phyloP scores from a whole-genome alignment of 2,113 vertebrate genomes.

The Lipophrys pholis region DNA sequence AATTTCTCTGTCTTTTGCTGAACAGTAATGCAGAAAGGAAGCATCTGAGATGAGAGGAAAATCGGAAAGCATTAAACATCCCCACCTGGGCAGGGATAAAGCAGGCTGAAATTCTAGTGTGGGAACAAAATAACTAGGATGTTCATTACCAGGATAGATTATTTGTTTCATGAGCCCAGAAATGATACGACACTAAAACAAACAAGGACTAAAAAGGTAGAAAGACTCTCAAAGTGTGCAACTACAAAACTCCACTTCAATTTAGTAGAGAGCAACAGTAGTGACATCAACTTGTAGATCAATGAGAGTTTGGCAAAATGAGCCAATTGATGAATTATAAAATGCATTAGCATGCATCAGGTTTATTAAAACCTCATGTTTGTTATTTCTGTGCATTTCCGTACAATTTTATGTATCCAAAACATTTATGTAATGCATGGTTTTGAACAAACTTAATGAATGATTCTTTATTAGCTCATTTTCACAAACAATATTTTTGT shows the following conservation, averaged over 20 bases:
- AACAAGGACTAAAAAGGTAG: neutral
- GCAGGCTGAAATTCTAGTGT: conserved; percentile 8
- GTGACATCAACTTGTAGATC: no score
- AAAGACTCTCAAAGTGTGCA: neutral
- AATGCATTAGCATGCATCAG: no score
- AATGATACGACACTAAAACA: neutral
- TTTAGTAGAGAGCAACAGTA: no score
- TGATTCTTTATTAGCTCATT: no score
- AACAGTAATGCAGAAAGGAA: conserved; percentile 41
- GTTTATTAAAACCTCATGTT: no score
- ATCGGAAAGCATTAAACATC: neutral
- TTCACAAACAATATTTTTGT: no score
- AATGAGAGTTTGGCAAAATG: no score
- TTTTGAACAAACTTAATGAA: no score
- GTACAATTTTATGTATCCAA: no score
- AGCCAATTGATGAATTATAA: no score
- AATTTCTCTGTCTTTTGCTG: conserved; percentile 50
- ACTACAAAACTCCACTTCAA: neutral
- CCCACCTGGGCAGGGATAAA: conserved; percentile 52
- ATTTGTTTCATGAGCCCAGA: conserved; percentile 9
- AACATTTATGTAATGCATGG: no score
- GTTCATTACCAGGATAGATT: conserved; percentile 17
- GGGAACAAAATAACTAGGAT: conserved; percentile 17
- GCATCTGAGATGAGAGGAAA: conserved; percentile 32
- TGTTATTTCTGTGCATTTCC: no score